phyloP scores from a whole-genome alignment of 2,888 invertebrate species.

The Molorchus minor region DNA sequence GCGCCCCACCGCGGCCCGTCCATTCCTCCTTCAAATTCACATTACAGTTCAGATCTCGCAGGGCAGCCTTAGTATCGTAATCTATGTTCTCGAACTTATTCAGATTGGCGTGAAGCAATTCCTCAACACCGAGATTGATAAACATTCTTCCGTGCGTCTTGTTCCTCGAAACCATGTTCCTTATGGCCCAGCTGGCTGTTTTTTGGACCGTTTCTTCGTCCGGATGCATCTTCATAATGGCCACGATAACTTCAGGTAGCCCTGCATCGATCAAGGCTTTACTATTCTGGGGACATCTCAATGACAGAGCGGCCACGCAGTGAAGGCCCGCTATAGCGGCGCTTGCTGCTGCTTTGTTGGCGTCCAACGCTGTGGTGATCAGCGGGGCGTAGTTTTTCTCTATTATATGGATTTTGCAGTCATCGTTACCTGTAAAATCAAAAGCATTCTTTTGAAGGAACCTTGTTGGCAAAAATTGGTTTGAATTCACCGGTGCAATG shows the following conservation, averaged over 20 bases:
- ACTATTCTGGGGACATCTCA: conserved; percentile 78
- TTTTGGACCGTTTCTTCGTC: conserved; percentile 72
- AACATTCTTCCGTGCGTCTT: conserved; percentile 75
- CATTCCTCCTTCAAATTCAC: conserved; percentile 86
- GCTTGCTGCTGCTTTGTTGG: not conserved
- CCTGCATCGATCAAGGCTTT: conserved; percentile 74
- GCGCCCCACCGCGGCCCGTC: conserved; percentile 76
- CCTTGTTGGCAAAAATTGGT: too few species aligned
- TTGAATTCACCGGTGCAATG: too few species aligned
- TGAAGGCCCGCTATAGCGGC: conserved; percentile 70
- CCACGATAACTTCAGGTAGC: conserved; percentile 74
- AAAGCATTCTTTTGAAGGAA: too few species aligned
- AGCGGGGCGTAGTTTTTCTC: conserved; percentile 77
- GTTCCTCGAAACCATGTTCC: conserved; percentile 84
- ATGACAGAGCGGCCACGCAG: conserved; percentile 76
- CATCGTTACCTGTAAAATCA: too few species aligned
- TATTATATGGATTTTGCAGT: conserved; percentile 80
- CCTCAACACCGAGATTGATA: conserved; percentile 56
- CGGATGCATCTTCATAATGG: conserved; percentile 75
- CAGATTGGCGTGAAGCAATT: conserved; percentile 70
- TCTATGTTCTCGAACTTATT: conserved; percentile 66
- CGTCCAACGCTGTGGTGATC: conserved; percentile 70
- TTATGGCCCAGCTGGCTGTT: conserved; percentile 84
- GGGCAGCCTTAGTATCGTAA: conserved; percentile 82
- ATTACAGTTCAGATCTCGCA: conserved; percentile 83